Conservation (phyloP, 2,888 invertebrate genomes). For the Papilio elwesi region DNA sequence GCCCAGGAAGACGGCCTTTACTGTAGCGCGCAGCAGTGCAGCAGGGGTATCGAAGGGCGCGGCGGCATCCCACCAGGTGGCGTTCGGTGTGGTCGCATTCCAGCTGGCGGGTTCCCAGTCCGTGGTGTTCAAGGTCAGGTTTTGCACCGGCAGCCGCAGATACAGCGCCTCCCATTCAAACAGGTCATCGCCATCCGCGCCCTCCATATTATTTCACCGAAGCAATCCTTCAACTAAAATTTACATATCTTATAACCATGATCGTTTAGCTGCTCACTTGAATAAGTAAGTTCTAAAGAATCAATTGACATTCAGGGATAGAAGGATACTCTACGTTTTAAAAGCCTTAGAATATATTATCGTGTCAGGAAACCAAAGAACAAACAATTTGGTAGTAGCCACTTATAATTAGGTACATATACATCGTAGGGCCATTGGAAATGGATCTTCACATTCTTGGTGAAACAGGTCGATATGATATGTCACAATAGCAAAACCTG, state of each 20-base stretch:
- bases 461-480: too few relatives aligned
- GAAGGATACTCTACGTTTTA: too few relatives aligned
- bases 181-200: conserved; percentile 75
- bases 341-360: too few relatives aligned
- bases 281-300: neutral
- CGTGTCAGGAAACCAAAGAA: too few relatives aligned
- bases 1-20: conserved; percentile 84
- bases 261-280: neutral
- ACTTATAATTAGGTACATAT: too few relatives aligned
- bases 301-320: too few relatives aligned
- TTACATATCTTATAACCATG: neutral
- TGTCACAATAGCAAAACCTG: too few relatives aligned
- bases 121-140: conserved; percentile 69
- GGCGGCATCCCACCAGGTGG: conserved; percentile 72
- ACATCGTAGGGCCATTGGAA: too few relatives aligned
- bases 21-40: conserved; percentile 85
- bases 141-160: conserved; percentile 66
- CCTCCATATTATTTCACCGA: conserved; percentile 80
- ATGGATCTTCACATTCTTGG: too few relatives aligned
- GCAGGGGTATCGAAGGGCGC: conserved; percentile 80
- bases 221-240: conserved; percentile 62
- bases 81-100: conserved; percentile 69
- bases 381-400: too few relatives aligned
- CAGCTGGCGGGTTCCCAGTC: conserved; percentile 65
- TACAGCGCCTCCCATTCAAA: conserved; percentile 77